These are phyloP conservation scores for Rhagium mordax DNA, from an alignment of 2,888 invertebrate species.

Conservation along the genomic window DNA sequence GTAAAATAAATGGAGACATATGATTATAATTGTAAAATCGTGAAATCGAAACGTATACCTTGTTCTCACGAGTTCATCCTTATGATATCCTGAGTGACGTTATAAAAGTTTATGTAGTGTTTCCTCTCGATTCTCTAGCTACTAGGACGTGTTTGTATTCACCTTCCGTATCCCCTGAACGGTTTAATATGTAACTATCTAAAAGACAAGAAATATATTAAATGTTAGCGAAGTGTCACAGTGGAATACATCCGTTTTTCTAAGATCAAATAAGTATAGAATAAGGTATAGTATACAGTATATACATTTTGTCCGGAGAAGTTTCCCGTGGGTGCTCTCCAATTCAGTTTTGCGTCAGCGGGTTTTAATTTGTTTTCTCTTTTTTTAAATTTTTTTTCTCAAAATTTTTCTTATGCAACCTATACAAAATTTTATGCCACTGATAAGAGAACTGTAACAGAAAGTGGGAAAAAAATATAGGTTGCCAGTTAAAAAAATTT, in stretches of 20 bases:
- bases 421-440: too few relatives aligned
- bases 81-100: conserved; percentile 6
- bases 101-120: not conserved
- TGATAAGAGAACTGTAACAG: too few relatives aligned
- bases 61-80: conserved; percentile 33
- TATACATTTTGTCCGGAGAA: too few relatives aligned
- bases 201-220: not conserved
- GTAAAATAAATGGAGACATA: conserved; percentile 30
- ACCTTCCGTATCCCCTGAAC: not conserved
- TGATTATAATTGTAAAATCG: conserved; percentile 34
- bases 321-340: too few relatives aligned
- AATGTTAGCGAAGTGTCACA: not conserved
- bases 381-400: too few relatives aligned
- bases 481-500: too few relatives aligned
- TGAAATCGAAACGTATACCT: conserved; percentile 32
- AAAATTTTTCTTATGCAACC: too few relatives aligned
- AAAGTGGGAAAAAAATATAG: too few relatives aligned
- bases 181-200: not conserved
- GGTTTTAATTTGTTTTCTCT: too few relatives aligned
- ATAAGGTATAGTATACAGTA: too few relatives aligned
- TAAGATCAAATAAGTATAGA: too few relatives aligned
- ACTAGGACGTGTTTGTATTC: not conserved
- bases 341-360: too few relatives aligned
- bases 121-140: conserved; percentile 5
- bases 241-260: not conserved